Evolutionary conservation across 2,113 vertebrate species (phyloP), one percentile per base, ranked within the genome.

Genomic region (Daboia siamensis): DNA sequence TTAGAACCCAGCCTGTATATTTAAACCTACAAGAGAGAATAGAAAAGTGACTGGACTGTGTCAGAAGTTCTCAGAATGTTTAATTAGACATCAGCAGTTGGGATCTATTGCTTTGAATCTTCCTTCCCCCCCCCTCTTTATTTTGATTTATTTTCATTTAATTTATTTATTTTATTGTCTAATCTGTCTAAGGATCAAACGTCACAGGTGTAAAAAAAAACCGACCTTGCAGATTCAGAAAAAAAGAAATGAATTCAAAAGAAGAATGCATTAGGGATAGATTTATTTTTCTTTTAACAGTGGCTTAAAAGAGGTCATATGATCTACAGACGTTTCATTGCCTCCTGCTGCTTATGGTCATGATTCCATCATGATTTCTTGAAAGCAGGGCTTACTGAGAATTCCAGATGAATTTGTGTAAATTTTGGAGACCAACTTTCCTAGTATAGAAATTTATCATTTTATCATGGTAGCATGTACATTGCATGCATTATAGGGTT

Each of bases 151-250:
- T 69, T 39, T 21, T 21, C 15, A 17, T 89, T 90, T 57, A 86
- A 55, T 56, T 95, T 93, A 92, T 17, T 92, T 8, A 93, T 95
- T 95, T 96, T 93, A 93, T 95, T 95, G 92, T 93, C 84, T 92
- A 93, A 51, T 29, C 59, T 94, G 90, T 21, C 93, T 94, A 93
- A 46, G 69, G 44, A 94, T 94, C 88, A 89, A 21, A 87, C 59
- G n/a, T 61, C 13, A 80, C 4, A 8, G 69, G 59, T 29, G 29
- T 91, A 88, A 92, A 87, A 86, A n/a, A 0, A 15, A 51, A 51
- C 8, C 48, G n/a, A 51, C 48, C 54, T 93, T 94, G 54, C 92
- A 91, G 48, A 89, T 0, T 15, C 51, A 2, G 46, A 74, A 29
- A 39, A 89, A 11, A 46, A 17, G 2, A 44, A 48, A 26, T 2